Evolutionary conservation across 1,140 invertebrate genomes (phyloP).

Genomic region (Panonychus citri): DNA sequence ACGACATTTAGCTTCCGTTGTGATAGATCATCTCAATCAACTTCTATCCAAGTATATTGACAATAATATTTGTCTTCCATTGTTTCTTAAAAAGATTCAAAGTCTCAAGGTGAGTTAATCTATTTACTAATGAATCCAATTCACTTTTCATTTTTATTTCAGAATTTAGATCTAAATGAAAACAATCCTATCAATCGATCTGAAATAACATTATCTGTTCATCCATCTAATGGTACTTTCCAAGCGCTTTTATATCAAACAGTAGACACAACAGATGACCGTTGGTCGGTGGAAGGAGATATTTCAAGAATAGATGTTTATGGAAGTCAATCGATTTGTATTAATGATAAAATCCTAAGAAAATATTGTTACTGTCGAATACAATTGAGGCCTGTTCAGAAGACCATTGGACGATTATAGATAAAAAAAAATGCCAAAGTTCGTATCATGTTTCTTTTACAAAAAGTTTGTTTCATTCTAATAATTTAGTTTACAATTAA

Average conservation of each 20-base stretch:
- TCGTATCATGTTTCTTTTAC: too few species aligned
- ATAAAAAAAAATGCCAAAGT: too few species aligned
- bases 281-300: not conserved
- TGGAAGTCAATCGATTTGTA: not conserved
- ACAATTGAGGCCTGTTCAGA: too few species aligned
- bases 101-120: not conserved
- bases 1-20: not conserved
- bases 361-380: not conserved
- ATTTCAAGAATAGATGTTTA: not conserved
- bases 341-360: not conserved
- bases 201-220: not conserved
- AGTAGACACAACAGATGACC: not conserved
- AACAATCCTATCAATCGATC: not conserved
- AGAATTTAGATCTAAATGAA: not conserved
- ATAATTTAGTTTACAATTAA: too few species aligned
- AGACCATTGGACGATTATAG: too few species aligned
- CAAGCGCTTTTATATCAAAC: not conserved
- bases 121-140: not conserved
- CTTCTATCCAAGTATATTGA: not conserved
- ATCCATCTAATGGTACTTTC: not conserved
- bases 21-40: not conserved
- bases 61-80: not conserved
- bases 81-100: not conserved
- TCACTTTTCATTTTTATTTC: not conserved
- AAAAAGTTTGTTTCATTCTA: too few species aligned